Evolutionary conservation across 2,113 vertebrate genomes (phyloP), one percentile per base, ranked within the genome.

Genomic region (Numida meleagris): DNA sequence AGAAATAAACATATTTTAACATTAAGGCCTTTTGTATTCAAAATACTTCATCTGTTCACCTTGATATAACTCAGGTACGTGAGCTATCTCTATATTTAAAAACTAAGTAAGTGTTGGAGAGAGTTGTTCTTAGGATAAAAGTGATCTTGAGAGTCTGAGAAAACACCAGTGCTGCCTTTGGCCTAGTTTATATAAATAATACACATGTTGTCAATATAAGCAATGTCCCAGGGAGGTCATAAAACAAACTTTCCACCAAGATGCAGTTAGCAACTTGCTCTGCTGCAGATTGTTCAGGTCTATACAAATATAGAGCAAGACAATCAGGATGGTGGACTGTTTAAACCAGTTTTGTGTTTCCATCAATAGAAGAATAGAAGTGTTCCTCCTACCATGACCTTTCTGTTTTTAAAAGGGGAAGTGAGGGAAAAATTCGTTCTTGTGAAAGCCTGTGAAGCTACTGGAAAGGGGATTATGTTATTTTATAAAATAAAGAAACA

Each of bases 151-250:
- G 17, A 10, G 6, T 34, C 20, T 45, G 53, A 70, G 58, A 48
- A 81, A 79, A 67, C 31, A 7, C 38, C 43, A 51, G 15, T 25
- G 4, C 15, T 73, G 79, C 48, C 48, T 88, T 93, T 92, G 85
- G 71, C 53, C 89, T 90, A 31, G 76, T 74, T 93, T 76, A 16
- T 74, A 51, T 53, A 48, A 68, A 76, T 66, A 92, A 50, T 74
- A 86, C 33, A 62, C 8, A 20, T 82, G 31, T 42, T 95, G 71
- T 89, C 63, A 63, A 12, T 79, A 93, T 36, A 95, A 95, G 90
- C 73, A 79, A 81, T 50, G 38, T 58, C 58, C 21, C 34, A 3
- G 4, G 8, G 23, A 34, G 25, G 40, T 75, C 67, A 82, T 79
- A 89, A 82, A 85, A 27, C 59, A 86, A 73, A 24, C 29, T 61